Evolutionary conservation across 2,888 invertebrate genomes (phyloP).

Genomic region (Hoplodrina blanda): DNA sequence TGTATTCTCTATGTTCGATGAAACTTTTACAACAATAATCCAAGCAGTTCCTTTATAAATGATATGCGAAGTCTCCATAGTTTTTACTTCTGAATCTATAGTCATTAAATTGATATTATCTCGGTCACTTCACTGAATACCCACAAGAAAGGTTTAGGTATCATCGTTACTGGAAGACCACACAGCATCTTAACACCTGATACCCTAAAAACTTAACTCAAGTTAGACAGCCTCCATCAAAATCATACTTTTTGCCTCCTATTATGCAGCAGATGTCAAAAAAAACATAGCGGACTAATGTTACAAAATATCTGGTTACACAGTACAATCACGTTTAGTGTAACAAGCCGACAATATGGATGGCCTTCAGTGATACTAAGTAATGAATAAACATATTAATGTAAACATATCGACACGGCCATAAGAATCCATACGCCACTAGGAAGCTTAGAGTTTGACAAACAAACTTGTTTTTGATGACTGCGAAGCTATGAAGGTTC

Average conservation of each 20-base stretch:
- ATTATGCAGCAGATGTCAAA: constrained; percentile 30
- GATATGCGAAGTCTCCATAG: background rate
- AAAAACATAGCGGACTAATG: constrained; percentile 32
- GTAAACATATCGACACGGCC: constrained; percentile 51
- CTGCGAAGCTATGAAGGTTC: background rate
- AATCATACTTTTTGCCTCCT: constrained; percentile 18
- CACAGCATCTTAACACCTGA: constrained; percentile 29
- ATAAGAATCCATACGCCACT: constrained; percentile 28
- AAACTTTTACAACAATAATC: background rate
- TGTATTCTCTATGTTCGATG: background rate
- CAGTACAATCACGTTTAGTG: constrained; percentile 59
- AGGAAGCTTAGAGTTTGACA: constrained; percentile 51
- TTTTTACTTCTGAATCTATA: background rate
- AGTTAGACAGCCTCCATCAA: constrained; percentile 11
- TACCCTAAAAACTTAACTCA: constrained; percentile 27
- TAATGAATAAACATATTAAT: constrained; percentile 63
- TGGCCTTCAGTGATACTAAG: constrained; percentile 61
- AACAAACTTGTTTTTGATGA: constrained; percentile 34
- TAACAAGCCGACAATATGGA: constrained; percentile 48
- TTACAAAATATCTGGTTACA: constrained; percentile 53
- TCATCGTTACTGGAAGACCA: constrained; percentile 14
- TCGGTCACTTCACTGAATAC: background rate
- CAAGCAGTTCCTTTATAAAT: background rate
- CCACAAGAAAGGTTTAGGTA: background rate
- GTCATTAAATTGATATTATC: background rate